Evolutionary conservation across 1,140 invertebrate species (phyloP).

Genomic region (Hylaeus volcanicus): DNA sequence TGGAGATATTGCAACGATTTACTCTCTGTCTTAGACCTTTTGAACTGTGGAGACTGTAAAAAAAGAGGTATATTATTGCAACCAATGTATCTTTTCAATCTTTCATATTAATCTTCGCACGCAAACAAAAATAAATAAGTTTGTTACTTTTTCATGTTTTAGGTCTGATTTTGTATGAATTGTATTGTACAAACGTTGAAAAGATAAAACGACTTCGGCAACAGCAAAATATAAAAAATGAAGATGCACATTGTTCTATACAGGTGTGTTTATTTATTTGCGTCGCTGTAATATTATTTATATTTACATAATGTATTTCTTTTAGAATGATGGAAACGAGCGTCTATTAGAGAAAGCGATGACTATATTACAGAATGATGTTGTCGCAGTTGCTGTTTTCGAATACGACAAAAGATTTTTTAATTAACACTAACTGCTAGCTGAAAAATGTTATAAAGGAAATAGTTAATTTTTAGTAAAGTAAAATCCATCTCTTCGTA

Average conservation of each 20-base stretch:
- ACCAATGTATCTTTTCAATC: neutral
- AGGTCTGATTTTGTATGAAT: conserved; percentile 74
- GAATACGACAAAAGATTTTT: conserved; percentile 31
- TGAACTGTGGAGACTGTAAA: conserved; percentile 71
- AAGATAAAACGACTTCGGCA: conserved; percentile 48
- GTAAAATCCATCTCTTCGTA: neutral
- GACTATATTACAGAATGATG: conserved; percentile 69
- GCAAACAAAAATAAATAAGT: conserved; percentile 8
- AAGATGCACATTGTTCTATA: conserved; percentile 12
- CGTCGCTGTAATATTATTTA: conserved; percentile 12
- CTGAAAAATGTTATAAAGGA: neutral
- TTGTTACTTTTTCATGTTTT: conserved; percentile 28
- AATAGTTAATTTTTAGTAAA: neutral
- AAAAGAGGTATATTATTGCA: conserved; percentile 69
- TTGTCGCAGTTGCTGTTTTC: conserved; percentile 53
- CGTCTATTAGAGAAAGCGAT: conserved; percentile 59
- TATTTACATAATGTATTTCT: conserved; percentile 40
- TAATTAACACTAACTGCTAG: neutral
- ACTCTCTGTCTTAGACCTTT: conserved; percentile 61
- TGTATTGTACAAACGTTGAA: conserved; percentile 70
- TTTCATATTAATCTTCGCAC: neutral
- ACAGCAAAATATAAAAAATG: conserved; percentile 10
- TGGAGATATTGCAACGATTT: conserved; percentile 69
- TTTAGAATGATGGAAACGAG: conserved; percentile 55
- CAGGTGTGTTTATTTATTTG: conserved; percentile 29